Base-by-base conservation (phyloP, 2,113 vertebrate species). In the Pleuronectes platessa region DNA sequence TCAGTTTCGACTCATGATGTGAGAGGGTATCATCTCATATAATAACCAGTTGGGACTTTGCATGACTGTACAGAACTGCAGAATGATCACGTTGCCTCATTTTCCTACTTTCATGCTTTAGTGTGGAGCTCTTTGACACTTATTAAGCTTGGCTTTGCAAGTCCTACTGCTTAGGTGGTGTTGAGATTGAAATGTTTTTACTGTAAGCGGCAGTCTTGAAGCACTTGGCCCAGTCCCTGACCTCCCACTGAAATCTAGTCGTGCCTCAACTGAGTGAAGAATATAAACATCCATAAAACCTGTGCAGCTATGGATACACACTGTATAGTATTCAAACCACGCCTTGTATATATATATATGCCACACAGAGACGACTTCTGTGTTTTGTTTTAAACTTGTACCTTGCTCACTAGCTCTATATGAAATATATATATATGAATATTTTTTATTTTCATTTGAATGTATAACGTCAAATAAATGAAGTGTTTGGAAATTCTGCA, bases 281-380 rank as follows among this genome's bases (percentile, higher is more conserved):
- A 83, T 78, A 84, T 53, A 88, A 86, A 88, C 85, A 91, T 73
- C 83, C 89, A 91, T 84, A 88, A 91, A 91, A 88, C 80, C 54
- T 88, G 89, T 92, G 90, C 92, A 92, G 91, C 90, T 91, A 93
- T 87, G 83, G 88, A 93, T 83, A 89, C 89, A 90, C 89, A 92
- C 91, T 96, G 94, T 95, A 89, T 88, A 94, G 94, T 90, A 86
- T 94, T 93, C 90, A 92, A 90, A 90, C 91, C 83, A 93, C 69
- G 82, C 90, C 83, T 71, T 95, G 94, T 95, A 94, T 94, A 94
- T 92, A 92, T 92, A 92, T 92, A 91, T 92, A 83, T 90, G 92
- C 92, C 92, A 95, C 89, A 90, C 85, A 83, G 89, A 83, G 89
- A 84, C 88, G 66, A 91, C 85, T 72, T 94, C 90, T 92, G 89